A percentile compares a stretch with the other conserved stretches of the same genome.
Evolutionary conservation across 2,113 vertebrate species (phyloP).

Genomic region (Tor tambroides): DNA sequence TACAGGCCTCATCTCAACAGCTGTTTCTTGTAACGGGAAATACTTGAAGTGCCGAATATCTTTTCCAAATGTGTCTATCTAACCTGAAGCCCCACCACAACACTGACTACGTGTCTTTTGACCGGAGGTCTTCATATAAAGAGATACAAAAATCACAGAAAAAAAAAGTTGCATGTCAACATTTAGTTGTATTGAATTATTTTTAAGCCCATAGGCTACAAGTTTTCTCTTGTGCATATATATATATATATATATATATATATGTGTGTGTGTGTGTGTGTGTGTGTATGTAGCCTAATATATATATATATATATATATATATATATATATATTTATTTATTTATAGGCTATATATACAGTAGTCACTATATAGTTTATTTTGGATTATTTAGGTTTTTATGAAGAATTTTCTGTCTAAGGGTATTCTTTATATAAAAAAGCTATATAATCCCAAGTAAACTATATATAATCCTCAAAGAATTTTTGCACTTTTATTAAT

Average conservation of each 20-base stretch:
- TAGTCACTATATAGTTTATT: too few relatives aligned
- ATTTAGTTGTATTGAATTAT: not conserved
- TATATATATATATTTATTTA: too few relatives aligned
- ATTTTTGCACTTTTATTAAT: not conserved
- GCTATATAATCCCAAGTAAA: slow-evolving; percentile 40
- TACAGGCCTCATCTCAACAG: slow-evolving; percentile 70
- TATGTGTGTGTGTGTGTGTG: too few relatives aligned
- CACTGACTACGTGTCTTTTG: slow-evolving; percentile 54
- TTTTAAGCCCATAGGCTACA: not conserved
- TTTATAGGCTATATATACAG: too few relatives aligned
- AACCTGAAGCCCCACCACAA: slow-evolving; percentile 54
- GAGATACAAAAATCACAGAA: not conserved
- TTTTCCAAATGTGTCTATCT: slow-evolving; percentile 72
- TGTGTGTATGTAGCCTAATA: too few relatives aligned
- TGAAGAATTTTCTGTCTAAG: too few relatives aligned
- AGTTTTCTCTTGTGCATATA: not conserved
- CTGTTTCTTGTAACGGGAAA: slow-evolving; percentile 83
- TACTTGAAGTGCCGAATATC: slow-evolving; percentile 74
- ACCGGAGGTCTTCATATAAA: not conserved
- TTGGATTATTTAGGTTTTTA: too few relatives aligned
- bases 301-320: too few relatives aligned
- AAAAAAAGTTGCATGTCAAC: not conserved
- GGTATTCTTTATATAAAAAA: slow-evolving; percentile 10
- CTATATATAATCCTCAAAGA: not conserved
- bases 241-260: too few relatives aligned